Base-by-base conservation (phyloP, 2,888 invertebrate species). In the Cryptosula pallasiana region DNA sequence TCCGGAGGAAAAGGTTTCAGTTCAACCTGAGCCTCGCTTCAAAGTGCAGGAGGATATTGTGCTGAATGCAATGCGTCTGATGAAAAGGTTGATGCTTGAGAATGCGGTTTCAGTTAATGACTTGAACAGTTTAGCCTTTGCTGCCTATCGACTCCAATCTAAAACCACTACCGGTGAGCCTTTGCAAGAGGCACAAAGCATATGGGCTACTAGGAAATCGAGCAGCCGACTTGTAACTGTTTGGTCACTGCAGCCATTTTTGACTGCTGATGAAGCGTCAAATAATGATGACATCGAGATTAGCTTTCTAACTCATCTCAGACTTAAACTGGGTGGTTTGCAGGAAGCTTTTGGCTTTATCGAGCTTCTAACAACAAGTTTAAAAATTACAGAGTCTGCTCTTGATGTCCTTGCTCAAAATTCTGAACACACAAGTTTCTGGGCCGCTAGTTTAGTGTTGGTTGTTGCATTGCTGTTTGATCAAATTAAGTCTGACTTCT, bases 401-500 rank as follows among this genome's bases (percentile, higher is more conserved):
- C 27, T 63, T 25, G 63, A 63, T 32, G 9, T 27, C 13, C 32
- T 63, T 29, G 63, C 63, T 29, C 32, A 16, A 2, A 34, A 63
- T 13, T 32, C 63, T 32, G 34, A 63, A 16, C 29, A 29, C 13
- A 63, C 63, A 27, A 32, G 34, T 32, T 63, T 63, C 27, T 63
- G 63, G 63, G 63, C 63, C 13, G 27, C 63, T 9, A 25, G 63
- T 27, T 63, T 63, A n/a, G 63, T 63, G 27, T n/a, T 63, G 32
- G 34, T 34, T 25, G 63, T 63, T 63, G 29, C 63, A 63, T 32
- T 63, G 9, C 20, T 63, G 13, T 63, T 63, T 63, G 63, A 63
- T 5, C 27, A n/a, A 5, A 63, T 63, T 16, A 63, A 63, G 32
- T 9, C 63, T 9, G 32, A 63, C 9, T 63, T 25, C 32, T 63